A percentile compares a stretch with the other conserved stretches of the same genome.
Conservation (phyloP, 2,113 vertebrate genomes). For the Saguinus midas region DNA sequence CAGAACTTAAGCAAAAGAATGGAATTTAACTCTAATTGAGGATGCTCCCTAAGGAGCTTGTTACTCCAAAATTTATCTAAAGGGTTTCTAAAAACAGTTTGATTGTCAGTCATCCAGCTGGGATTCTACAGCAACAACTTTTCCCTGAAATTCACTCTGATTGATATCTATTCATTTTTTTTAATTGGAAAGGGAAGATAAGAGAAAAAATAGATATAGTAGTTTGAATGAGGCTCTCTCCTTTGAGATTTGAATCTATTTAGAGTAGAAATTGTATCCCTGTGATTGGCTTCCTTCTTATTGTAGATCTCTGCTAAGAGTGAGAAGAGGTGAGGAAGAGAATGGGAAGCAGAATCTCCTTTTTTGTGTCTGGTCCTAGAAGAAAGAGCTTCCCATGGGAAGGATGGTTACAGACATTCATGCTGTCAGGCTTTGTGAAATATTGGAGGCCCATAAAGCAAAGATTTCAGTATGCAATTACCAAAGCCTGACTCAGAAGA, state of each 20-base stretch:
- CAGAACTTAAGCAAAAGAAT: background rate
- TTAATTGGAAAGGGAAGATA: background rate
- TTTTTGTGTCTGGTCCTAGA: background rate
- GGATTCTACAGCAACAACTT: background rate
- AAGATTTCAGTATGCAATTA: background rate
- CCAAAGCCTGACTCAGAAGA: background rate
- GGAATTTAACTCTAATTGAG: slow-evolving; percentile 39
- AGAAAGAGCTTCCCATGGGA: background rate
- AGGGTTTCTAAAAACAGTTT: background rate
- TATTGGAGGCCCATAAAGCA: background rate
- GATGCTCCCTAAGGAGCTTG: slow-evolving; percentile 25
- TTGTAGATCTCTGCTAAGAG: background rate
- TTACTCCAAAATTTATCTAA: background rate
- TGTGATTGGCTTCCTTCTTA: background rate
- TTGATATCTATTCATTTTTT: background rate
- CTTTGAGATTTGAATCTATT: background rate
- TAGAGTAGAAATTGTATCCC: background rate
- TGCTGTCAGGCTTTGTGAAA: background rate
- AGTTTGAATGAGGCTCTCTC: background rate
- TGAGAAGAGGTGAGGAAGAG: background rate
- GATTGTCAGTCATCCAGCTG: background rate
- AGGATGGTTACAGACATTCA: background rate
- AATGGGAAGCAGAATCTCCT: background rate
- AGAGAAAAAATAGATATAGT: background rate
- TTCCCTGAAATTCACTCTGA: slow-evolving; percentile 21